A percentile compares a stretch with the other conserved stretches of the same genome.
Conservation (phyloP, 2,113 vertebrate species). For the Lethenteron reissneri region DNA sequence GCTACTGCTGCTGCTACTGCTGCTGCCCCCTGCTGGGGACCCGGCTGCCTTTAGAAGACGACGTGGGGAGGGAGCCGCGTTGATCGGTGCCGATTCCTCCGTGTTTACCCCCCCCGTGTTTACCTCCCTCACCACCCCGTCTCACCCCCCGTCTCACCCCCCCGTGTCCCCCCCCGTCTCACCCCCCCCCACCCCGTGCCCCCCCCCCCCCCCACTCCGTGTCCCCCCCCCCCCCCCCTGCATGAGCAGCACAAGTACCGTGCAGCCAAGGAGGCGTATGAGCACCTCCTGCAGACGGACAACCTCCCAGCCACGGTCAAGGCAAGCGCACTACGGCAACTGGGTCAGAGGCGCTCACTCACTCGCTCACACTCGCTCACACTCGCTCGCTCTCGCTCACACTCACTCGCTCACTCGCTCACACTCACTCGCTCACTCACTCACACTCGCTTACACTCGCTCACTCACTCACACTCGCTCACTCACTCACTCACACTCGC, state of each 20-base stretch:
- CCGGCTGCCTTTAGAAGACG: no score
- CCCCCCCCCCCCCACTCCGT: conserved; percentile 6
- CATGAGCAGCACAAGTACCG: conserved; percentile 69
- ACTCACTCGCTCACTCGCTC: background rate
- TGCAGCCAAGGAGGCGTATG: conserved; percentile 88
- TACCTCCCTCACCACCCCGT: background rate
- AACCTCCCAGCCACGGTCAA: conserved; percentile 93
- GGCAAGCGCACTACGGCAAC: conserved; percentile 83
- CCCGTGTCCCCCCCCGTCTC: background rate
- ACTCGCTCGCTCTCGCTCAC: background rate
- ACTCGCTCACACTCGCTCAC: background rate
- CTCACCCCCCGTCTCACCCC: background rate
- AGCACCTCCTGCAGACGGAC: conserved; percentile 76
- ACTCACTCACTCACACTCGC: no score
- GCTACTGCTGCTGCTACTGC: no score
- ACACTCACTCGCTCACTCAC: background rate
- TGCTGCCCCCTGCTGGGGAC: no score
- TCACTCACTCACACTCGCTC: background rate
- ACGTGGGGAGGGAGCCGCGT: no score
- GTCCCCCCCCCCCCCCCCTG: conserved; percentile 12
- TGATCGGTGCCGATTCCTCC: background rate
- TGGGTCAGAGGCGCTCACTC: conserved; percentile 40
- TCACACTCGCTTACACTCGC: background rate
- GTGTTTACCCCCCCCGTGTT: background rate
- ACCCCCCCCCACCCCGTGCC: background rate